Evolutionary conservation across 2,888 invertebrate genomes (phyloP).

Genomic region (Ptilodon capucinus): DNA sequence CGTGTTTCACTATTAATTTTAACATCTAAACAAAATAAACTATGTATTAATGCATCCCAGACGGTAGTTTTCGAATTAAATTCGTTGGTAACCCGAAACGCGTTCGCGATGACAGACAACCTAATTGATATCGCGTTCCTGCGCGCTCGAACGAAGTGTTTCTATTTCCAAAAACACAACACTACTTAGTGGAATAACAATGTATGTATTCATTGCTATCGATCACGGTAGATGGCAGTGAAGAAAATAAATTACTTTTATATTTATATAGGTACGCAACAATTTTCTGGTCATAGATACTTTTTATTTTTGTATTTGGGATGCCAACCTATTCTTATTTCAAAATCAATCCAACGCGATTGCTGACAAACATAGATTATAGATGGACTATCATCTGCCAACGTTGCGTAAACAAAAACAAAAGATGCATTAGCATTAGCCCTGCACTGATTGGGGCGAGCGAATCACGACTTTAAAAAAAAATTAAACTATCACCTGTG

Average conservation of each 20-base stretch:
- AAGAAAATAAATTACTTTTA: background rate
- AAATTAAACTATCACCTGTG: no score
- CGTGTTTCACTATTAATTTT: conserved; percentile 38
- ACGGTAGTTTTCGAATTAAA: conserved; percentile 47
- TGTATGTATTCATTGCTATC: conserved; percentile 17
- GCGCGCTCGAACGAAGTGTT: conserved; percentile 53
- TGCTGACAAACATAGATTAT: conserved; percentile 10
- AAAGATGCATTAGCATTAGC: conserved; percentile 65
- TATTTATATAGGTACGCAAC: no score
- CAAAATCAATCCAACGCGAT: background rate
- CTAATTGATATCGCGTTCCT: conserved; percentile 75
- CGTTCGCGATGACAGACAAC: conserved; percentile 57
- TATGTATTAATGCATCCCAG: conserved; percentile 47
- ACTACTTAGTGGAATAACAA: conserved; percentile 18
- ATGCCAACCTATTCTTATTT: background rate
- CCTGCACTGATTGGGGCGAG: no score
- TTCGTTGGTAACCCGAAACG: conserved; percentile 55
- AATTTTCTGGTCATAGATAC: background rate
- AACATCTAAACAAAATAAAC: conserved; percentile 40
- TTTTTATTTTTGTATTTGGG: no score
- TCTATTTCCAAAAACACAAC: conserved; percentile 52
- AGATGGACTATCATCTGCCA: conserved; percentile 22
- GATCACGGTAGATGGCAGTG: conserved; percentile 5
- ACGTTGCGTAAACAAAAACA: conserved; percentile 67
- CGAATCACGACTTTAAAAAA: no score